Evolutionary conservation across 2,797 vertebrate species (phyloP), one percentile per base, ranked within the genome.

Genomic region (Uromys caudimaculatus): DNA sequence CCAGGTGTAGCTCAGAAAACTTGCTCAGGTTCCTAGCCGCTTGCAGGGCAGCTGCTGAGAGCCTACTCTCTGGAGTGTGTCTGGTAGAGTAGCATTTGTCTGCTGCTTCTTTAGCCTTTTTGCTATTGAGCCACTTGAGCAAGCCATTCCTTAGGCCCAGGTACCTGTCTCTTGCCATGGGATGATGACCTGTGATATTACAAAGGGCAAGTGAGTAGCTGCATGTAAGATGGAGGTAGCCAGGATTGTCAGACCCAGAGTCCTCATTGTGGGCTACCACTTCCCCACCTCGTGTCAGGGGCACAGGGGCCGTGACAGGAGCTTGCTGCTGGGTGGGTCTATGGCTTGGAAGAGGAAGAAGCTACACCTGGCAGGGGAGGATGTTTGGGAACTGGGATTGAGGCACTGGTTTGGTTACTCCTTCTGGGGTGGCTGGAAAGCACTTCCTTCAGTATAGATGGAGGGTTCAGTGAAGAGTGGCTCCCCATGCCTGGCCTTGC

Each of bases 11-110:
- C 35, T 75, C 23, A 1, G 50, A 2, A n/a, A 2, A 3, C 56
- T 23, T 54, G 0, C 41, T 17, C 0, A 1, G 29, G 41, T 17
- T 14, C 19, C 41, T 19, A 44, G 69, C 10, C 0, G 0, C 52
- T 52, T 13, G 21, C 69, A 38, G 10, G 38, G 3, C 21, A 8
- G 54, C 16, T 13, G 19, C 14, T 16, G 10, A 10, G 76, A 35
- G 44, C 76, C 41, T 1, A 0, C 24, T 64, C 1, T 60, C 60
- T 9, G 38, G 78, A 47, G 47, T 27, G 0, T 5, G 52, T 38
- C 38, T 27, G 44, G 32, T 0, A 11, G 81, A 10, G 3, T 47
- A 38, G 1, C 38, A 0, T 41, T 52, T 58, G 50, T 29, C 60
- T 86, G n/a, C 50, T 38, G 76, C 16, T 69, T 81, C 13, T 19